A percentile compares a stretch with the other conserved stretches of the same genome.
These are phyloP conservation scores for Mystacides longicornis DNA, from an alignment of 2,888 invertebrate genomes.

Conservation along the genomic window DNA sequence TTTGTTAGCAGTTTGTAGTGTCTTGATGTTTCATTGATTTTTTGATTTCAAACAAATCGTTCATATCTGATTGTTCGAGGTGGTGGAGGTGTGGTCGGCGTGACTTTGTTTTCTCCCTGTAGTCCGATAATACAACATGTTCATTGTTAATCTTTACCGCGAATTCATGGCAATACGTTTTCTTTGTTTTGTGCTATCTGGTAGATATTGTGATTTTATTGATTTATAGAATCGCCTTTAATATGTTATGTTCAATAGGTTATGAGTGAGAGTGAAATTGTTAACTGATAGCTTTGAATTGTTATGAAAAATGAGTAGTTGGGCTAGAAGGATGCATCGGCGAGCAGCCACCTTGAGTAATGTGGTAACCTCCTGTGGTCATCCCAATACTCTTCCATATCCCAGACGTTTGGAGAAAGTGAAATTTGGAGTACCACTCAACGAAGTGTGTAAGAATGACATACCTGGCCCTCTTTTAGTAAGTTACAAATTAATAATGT, in stretches of 20 bases:
- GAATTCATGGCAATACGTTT: neutral
- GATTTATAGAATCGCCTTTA: slow-evolving; percentile 2
- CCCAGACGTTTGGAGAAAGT: slow-evolving; percentile 81
- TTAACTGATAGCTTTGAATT: slow-evolving; percentile 10
- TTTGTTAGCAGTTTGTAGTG: too few relatives aligned
- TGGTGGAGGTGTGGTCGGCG: slow-evolving; percentile 20
- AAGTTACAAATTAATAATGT: slow-evolving; percentile 36
- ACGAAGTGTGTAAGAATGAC: slow-evolving; percentile 91
- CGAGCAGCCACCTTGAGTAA: slow-evolving; percentile 85
- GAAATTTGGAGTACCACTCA: slow-evolving; percentile 86
- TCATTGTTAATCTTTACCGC: too few relatives aligned
- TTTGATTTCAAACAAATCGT: slow-evolving; percentile 23
- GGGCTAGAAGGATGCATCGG: slow-evolving; percentile 88
- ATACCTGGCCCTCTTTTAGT: slow-evolving; percentile 88
- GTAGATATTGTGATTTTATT: neutral
- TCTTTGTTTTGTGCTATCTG: neutral
- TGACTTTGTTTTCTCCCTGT: slow-evolving; percentile 14
- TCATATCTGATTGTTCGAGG: slow-evolving; percentile 13
- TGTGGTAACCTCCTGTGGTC: slow-evolving; percentile 87
- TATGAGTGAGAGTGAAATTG: slow-evolving; percentile 9
- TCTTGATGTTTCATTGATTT: slow-evolving; percentile 24
- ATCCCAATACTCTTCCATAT: slow-evolving; percentile 33
- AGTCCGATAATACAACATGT: neutral
- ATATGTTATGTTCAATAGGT: slow-evolving; percentile 10
- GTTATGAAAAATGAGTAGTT: slow-evolving; percentile 67